Evolutionary conservation across 1,140 invertebrate genomes (phyloP), one percentile per base, ranked within the genome.

Genomic region (Microplitis mediator): DNA sequence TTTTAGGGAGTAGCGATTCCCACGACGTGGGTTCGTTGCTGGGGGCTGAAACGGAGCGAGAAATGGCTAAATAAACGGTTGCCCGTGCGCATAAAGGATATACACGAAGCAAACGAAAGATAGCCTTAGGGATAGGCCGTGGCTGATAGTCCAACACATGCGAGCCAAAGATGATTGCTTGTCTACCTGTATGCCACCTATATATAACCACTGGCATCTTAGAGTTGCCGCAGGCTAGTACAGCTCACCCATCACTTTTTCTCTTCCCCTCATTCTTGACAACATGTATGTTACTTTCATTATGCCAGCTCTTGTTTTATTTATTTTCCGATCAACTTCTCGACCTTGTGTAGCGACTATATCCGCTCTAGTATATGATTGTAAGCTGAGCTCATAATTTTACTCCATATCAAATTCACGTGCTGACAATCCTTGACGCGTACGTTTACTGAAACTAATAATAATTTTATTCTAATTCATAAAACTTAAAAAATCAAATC

Each of bases 51-150:
- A 66, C 45, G 23, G 45, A 66, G 63, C 62, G 34, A 65, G 62
- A 66, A 72, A 72, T 72, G 62, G 62, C 56, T 72, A 72, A 72
- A 72, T 72, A 66, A 72, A 72, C 62, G 70, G 70, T 72, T 72
- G 51, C 63, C 62, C 52, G 45, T 39, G 34, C 69, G 52, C 61
- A 50, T 39, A 51, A 39, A 71, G 50, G 58, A 58, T 11, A 16
- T 62, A 70, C 16, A 62, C 58, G 23, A 54, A 50, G 34, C 69
- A 52, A 72, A 65, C 61, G 70, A 72, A 66, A 58, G 35, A 66
- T 34, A 32, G 62, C 62, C 62, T 16, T 4, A 36, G 51, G 62
- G 62, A 36, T 65, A 60, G 63, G 52, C 62, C 45, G 52, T 72
- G 70, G 51, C 52, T 45, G 56, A 66, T 58, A 16, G 51, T 72